Base-by-base conservation (phyloP, 2,888 invertebrate genomes). In the Euplexia lucipara region DNA sequence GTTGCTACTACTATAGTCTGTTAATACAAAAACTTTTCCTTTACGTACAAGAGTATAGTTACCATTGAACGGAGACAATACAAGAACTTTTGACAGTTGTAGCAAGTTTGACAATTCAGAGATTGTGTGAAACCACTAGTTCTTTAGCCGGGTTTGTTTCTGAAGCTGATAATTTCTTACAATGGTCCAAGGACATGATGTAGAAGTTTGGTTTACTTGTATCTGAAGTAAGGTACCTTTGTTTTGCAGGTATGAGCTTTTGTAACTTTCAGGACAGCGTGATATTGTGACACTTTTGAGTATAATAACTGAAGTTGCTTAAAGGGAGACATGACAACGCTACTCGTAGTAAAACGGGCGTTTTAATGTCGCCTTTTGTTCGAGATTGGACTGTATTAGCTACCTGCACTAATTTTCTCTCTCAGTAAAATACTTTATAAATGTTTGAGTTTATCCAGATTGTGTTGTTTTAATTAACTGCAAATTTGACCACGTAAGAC, bases 81-180 rank as follows among this genome's bases (percentile, higher is more conserved):
- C 41, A 37, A 53, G n/a, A 70, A 59, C n/a, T 69, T 70, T 12
- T 26, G 10, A 20, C 16, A 22, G 30, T 37, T 49, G 16, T 34
- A 35, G 42, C n/a, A 62, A 71, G 53, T 71, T 75, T 51, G 35
- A 37, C 45, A 54, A 70, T 76, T 61, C 54, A 32, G 45, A 41
- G 3, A 75, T 32, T 75, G 69, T 74, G 32, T 42, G 30, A 1
- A 51, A 32, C 35, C 8, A 66, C 32, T 32, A 26, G 37, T 68
- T 41, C 20, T 47, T 32, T 16, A 42, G n/a, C 9, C 22, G 22
- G n/a, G 20, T 18, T 2, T 37, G 39, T 54, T 34, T 34, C n/a
- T n/a, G 4, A 41, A 62, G 4, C 59, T 70, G 66, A 73, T 71
- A 12, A 65, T 45, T 70, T 37, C 22, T 37, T 57, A 63, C 45